Conservation (phyloP, 2,113 vertebrate genomes). For the Leptobrachium leishanense region DNA sequence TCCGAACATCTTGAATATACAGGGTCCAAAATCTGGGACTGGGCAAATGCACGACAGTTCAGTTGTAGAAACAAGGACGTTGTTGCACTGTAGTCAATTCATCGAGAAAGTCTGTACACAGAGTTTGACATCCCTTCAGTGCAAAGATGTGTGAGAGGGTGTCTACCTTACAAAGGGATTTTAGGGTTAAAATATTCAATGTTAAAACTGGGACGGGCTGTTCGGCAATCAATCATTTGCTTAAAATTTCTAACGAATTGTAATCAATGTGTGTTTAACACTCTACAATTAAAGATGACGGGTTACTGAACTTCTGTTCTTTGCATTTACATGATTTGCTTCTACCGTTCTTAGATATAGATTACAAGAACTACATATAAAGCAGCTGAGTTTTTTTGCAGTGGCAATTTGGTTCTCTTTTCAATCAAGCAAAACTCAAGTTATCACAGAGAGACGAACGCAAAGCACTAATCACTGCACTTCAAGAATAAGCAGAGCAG, state of each 20-base stretch:
- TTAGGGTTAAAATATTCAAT: too few species aligned
- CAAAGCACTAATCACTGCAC: constrained; percentile 23
- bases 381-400: constrained; percentile 7
- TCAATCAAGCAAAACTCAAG: constrained; percentile 40
- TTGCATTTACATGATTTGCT: neutral
- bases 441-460: constrained; percentile 32
- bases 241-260: neutral
- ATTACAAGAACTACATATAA: constrained; percentile 4
- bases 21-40: too few species aligned
- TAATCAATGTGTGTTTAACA: neutral
- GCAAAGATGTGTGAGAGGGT: too few species aligned
- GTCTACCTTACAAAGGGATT: too few species aligned
- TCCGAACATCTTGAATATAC: too few species aligned
- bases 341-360: neutral
- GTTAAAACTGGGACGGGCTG: neutral
- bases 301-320: neutral
- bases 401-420: constrained; percentile 38
- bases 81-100: too few species aligned
- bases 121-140: too few species aligned
- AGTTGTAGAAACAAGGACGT: too few species aligned
- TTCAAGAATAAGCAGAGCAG: constrained; percentile 22
- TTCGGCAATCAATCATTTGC: neutral
- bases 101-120: too few species aligned
- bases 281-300: neutral
- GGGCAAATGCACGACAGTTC: too few species aligned